Percentiles rank a stretch among this genome's conserved stretches.
These are phyloP conservation scores for Lucilia sericata DNA, from an alignment of 1,140 invertebrate species.

Conservation along the genomic window DNA sequence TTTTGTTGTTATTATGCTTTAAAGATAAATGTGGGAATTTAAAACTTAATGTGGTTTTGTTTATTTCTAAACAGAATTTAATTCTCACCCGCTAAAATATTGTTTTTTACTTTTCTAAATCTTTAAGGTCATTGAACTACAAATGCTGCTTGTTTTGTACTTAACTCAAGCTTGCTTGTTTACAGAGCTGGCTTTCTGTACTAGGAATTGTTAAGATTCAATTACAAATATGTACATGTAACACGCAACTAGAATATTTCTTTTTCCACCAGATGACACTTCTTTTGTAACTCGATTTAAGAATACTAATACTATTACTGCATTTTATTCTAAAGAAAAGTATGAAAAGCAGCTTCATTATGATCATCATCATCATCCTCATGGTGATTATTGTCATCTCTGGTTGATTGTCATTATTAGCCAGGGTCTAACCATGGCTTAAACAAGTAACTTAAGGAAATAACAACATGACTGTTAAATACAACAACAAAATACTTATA, in stretches of 20 bases:
- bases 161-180: background rate
- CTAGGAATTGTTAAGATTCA: background rate
- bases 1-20: background rate
- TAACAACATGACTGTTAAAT: background rate
- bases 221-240: conserved; percentile 27
- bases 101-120: background rate
- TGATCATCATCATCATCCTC: background rate
- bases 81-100: conserved; percentile 1
- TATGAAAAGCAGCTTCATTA: background rate
- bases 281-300: background rate
- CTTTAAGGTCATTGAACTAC: conserved; percentile 10
- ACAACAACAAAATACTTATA: background rate
- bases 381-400: background rate
- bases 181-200: background rate
- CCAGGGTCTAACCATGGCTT: background rate
- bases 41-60: background rate
- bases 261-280: background rate
- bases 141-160: background rate
- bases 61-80: background rate
- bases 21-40: conserved; percentile 19
- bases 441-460: background rate
- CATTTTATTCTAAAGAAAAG: background rate
- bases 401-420: background rate
- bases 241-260: conserved; percentile 9
- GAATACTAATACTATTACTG: background rate